Percentiles rank a stretch among this genome's conserved stretches.
Evolutionary conservation across 2,113 vertebrate genomes (phyloP).

Genomic region (Cricetomys ansorgei): DNA sequence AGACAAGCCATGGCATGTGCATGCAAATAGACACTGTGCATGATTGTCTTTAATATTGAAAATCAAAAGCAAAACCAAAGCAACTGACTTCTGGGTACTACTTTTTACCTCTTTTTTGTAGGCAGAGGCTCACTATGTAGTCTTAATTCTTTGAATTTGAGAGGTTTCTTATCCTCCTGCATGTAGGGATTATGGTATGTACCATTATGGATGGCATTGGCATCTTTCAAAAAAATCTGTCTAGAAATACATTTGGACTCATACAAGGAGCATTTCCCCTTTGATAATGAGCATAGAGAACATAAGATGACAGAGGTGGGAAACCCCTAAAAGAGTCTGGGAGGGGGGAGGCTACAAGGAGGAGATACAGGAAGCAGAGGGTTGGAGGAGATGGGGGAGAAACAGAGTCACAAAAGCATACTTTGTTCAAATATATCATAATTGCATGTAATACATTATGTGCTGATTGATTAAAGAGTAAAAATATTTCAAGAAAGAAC

Average conservation of each 20-base stretch:
- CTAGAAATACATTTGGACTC: neutral
- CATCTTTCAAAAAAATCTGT: slow-evolving; percentile 41
- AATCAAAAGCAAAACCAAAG: slow-evolving; percentile 61
- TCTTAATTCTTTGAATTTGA: neutral
- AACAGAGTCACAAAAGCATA: neutral
- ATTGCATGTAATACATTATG: neutral
- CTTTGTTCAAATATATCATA: neutral
- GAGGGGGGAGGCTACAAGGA: neutral
- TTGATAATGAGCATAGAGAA: neutral
- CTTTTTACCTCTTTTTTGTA: slow-evolving; percentile 43
- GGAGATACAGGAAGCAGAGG: neutral
- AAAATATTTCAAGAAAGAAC: neutral
- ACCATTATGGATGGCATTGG: neutral
- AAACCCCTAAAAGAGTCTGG: neutral
- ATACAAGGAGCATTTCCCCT: neutral
- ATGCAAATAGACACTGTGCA: neutral
- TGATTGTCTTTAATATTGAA: neutral
- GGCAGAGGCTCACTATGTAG: neutral
- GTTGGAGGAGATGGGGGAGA: neutral
- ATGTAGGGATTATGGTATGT: neutral
- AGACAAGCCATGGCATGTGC: neutral
- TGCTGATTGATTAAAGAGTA: neutral
- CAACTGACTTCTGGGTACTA: slow-evolving; percentile 61
- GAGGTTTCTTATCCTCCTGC: neutral
- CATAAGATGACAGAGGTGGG: too few relatives aligned